Base-by-base conservation (phyloP, 2,888 invertebrate genomes). In the Diplazon laetatorius region DNA sequence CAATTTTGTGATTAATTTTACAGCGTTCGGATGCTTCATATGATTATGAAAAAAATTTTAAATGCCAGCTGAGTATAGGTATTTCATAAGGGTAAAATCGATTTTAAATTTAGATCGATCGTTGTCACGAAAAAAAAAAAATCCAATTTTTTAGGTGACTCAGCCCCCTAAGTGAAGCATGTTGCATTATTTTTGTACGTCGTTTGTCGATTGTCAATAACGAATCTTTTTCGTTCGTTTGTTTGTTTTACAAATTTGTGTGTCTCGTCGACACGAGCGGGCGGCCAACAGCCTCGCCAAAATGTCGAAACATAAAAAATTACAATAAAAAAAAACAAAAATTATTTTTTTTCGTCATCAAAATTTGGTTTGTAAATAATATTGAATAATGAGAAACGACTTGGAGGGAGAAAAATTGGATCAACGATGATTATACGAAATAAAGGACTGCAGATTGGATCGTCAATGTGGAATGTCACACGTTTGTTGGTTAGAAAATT, bases 221-320 rank as follows among this genome's bases (percentile, higher is more conserved):
- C 3, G 16, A 52, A 14, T 30, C 25, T n/a, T n/a, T 52, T 52
- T 37, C n/a, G n/a, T n/a, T n/a, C n/a, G n/a, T n/a, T 37, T 12
- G 1, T n/a, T 66, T 52, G 20, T 48, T 37, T 66, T 39, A 37
- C 2, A 46, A 22, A 10, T 8, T 10, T 14, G 22, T 50, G 14
- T 18, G 16, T 52, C n/a, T n/a, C n/a, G n/a, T 39, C 20, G 8
- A 5, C 14, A 22, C 20, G 22, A 12, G 2, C 14, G 5, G 20
- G 12, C 65, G 37, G 30, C 14, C 5, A 46, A 44, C 9, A n/a
- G n/a, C 35, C 5, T 14, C 39, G 8, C 9, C 48, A 66, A 52
- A 52, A 39, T 66, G 65, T 66, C 65, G 42, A 39, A 16, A 39
- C 20, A 10, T 2, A 16, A 3, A 25, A 66, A 66, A 66, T 39